Conservation (phyloP, 2,113 vertebrate genomes). For the Mugil cephalus region DNA sequence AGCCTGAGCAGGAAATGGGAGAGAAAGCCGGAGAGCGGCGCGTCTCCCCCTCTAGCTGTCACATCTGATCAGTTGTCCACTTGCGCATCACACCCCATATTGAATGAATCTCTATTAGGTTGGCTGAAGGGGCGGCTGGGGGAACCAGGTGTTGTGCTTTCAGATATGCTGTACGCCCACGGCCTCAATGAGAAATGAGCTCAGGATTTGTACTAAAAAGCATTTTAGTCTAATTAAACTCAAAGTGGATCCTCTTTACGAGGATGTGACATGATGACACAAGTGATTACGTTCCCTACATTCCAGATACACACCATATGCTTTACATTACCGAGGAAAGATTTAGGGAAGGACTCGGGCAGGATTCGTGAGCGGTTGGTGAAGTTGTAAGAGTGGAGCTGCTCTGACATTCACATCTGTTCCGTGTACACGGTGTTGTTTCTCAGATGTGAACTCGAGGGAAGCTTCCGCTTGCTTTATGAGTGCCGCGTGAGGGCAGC, state of each 20-base stretch:
- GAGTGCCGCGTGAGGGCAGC: neutral
- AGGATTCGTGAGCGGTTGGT: constrained; percentile 11
- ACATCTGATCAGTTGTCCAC: constrained; percentile 66
- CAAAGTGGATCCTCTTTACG: neutral
- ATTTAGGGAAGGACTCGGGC: neutral
- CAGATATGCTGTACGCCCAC: constrained; percentile 11
- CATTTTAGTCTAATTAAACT: neutral
- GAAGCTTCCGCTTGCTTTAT: neutral
- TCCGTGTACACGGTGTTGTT: constrained; percentile 2
- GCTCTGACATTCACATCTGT: constrained; percentile 26
- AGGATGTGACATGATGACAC: constrained; percentile 10
- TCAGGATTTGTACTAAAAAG: constrained; percentile 12
- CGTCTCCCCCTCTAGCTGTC: constrained; percentile 71
- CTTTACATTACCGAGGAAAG: constrained; percentile 10
- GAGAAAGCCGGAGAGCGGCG: constrained; percentile 60
- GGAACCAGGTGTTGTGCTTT: constrained; percentile 25
- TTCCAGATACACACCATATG: neutral
- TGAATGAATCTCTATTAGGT: constrained; percentile 74
- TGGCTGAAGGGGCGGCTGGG: constrained; percentile 12
- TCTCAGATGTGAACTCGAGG: constrained; percentile 24
- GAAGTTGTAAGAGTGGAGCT: neutral
- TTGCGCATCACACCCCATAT: constrained; percentile 59
- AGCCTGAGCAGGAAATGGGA: constrained; percentile 73
- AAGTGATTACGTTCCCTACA: neutral
- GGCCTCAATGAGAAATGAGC: constrained; percentile 4